phyloP scores from a whole-genome alignment of 2,113 vertebrate genomes.

The Colaptes auratus region DNA sequence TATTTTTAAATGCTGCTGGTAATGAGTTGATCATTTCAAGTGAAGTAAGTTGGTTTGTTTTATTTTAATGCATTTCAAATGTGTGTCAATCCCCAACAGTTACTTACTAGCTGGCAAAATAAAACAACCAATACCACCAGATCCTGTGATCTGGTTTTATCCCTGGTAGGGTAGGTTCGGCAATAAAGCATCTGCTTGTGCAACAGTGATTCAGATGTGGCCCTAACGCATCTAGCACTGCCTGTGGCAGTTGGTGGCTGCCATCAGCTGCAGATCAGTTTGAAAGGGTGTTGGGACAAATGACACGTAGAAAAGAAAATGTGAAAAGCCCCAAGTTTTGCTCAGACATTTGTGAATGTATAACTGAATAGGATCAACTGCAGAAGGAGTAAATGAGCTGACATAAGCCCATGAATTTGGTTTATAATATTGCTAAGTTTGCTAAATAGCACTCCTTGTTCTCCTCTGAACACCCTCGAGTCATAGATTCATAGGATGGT shows the following conservation, averaged over 20 bases:
- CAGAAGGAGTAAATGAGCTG: neutral
- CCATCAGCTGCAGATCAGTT: neutral
- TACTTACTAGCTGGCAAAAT: neutral
- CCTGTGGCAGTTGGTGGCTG: rapidly evolving
- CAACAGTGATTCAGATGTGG: neutral
- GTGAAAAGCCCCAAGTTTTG: neutral
- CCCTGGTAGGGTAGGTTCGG: neutral
- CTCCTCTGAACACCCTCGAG: neutral
- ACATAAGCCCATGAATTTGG: neutral
- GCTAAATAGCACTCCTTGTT: neutral
- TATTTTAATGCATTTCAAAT: neutral
- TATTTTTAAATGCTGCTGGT: slow-evolving; percentile 20
- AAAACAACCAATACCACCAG: neutral
- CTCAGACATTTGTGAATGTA: neutral
- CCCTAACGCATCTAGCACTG: rapidly evolving
- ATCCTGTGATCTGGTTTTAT: neutral
- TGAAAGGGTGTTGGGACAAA: neutral
- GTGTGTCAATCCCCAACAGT: neutral
- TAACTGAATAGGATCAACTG: neutral
- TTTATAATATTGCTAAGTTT: neutral
- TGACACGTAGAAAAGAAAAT: neutral
- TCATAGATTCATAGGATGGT: no score
- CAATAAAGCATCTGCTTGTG: neutral
- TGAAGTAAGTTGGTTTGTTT: neutral
- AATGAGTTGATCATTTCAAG: slow-evolving; percentile 19